Evolutionary conservation across 2,113 vertebrate genomes (phyloP).

Genomic region (Morone chrysops): DNA sequence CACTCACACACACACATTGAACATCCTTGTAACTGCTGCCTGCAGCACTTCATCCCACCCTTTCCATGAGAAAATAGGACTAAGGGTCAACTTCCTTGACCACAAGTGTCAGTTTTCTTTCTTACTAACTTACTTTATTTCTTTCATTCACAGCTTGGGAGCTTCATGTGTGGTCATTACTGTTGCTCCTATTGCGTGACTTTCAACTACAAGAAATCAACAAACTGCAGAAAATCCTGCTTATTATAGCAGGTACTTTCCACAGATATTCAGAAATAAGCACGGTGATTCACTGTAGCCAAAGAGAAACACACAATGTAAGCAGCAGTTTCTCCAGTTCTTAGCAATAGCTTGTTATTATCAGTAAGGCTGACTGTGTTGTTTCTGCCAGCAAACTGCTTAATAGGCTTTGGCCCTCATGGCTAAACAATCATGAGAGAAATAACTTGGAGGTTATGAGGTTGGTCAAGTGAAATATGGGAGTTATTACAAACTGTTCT

Average conservation of each 20-base stretch:
- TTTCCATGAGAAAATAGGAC: conserved; percentile 57
- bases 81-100: conserved; percentile 39
- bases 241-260: conserved; percentile 85
- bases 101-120: conserved; percentile 22
- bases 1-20: neutral
- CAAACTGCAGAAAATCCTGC: conserved; percentile 73
- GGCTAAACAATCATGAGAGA: conserved; percentile 70
- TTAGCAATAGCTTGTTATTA: conserved; percentile 50
- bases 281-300: conserved; percentile 70
- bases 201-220: conserved; percentile 74
- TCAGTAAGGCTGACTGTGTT: conserved; percentile 62
- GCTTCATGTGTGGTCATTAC: conserved; percentile 75
- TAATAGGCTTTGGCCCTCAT: conserved; percentile 57
- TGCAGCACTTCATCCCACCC: conserved; percentile 44
- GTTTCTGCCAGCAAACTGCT: conserved; percentile 68
- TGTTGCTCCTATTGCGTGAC: conserved; percentile 59
- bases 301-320: conserved; percentile 73
- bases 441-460: conserved; percentile 57
- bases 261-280: conserved; percentile 80
- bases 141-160: conserved; percentile 47
- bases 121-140: neutral
- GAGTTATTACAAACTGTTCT: conserved; percentile 43
- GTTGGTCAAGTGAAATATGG: conserved; percentile 56
- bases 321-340: conserved; percentile 58
- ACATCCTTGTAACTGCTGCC: conserved; percentile 45